These are phyloP conservation scores for Zophobas atratus DNA, from an alignment of 1,140 invertebrate species.

Conservation along the genomic window DNA sequence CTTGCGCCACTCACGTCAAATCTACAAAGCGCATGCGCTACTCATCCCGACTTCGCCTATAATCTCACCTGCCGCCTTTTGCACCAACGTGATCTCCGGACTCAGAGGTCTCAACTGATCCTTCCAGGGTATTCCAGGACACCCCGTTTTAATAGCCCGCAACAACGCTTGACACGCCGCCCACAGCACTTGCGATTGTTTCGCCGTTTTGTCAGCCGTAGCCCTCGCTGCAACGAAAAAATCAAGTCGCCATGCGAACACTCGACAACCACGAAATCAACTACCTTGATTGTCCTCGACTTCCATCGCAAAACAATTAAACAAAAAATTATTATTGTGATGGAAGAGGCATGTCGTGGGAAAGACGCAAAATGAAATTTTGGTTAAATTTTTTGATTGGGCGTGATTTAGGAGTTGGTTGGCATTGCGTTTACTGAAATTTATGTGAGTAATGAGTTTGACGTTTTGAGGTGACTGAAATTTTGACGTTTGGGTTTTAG, in stretches of 20 bases:
- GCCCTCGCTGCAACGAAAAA: slow-evolving; percentile 77
- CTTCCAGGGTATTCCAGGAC: slow-evolving; percentile 70
- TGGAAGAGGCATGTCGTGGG: too few relatives aligned
- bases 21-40: background rate
- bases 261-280: background rate
- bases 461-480: too few relatives aligned
- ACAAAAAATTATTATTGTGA: background rate
- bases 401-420: too few relatives aligned
- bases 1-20: background rate
- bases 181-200: slow-evolving; percentile 92
- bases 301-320: background rate
- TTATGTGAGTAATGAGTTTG: too few relatives aligned
- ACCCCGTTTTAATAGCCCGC: slow-evolving; percentile 78
- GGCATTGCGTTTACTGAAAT: too few relatives aligned
- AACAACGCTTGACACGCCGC: slow-evolving; percentile 90
- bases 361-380: too few relatives aligned
- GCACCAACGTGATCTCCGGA: slow-evolving; percentile 80
- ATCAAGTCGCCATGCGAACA: background rate
- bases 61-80: slow-evolving; percentile 77
- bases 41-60: background rate
- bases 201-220: slow-evolving; percentile 83
- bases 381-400: too few relatives aligned
- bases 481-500: too few relatives aligned
- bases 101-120: slow-evolving; percentile 82
- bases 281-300: background rate